These are phyloP conservation scores for Plecotus auritus DNA, from an alignment of 2,113 vertebrate genomes.

Conservation along the genomic window DNA sequence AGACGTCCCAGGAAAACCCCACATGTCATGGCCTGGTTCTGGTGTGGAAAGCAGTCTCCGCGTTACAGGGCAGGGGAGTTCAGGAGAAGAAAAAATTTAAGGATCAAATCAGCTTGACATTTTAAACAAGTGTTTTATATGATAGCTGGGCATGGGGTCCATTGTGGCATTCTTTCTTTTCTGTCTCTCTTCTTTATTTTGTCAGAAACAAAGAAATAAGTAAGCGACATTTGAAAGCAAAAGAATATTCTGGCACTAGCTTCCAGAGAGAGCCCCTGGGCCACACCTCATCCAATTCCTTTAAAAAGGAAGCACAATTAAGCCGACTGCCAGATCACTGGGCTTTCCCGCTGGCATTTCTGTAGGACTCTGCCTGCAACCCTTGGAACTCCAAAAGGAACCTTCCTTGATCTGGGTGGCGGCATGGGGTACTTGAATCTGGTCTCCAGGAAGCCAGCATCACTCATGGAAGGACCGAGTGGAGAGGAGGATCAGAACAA, in stretches of 20 bases:
- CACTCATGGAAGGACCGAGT: fast-evolving
- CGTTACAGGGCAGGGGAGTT: not conserved
- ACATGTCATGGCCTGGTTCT: not conserved
- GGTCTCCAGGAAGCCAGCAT: not conserved
- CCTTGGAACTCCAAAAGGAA: not conserved
- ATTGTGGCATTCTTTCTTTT: not conserved
- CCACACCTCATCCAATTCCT: not conserved
- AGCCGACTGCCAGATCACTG: not conserved
- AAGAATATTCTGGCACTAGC: not conserved
- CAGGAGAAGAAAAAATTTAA: not conserved
- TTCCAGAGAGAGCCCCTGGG: not conserved
- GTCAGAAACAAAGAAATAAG: not conserved
- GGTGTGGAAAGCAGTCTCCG: not conserved
- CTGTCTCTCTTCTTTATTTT: not conserved
- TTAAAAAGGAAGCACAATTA: not conserved
- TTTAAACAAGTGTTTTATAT: not conserved
- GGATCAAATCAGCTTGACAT: not conserved
- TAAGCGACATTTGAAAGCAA: not conserved
- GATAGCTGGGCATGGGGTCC: not conserved
- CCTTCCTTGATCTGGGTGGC: not conserved
- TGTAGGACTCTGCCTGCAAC: not conserved
- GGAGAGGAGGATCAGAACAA: not conserved
- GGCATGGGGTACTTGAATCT: not conserved
- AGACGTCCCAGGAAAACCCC: not conserved
- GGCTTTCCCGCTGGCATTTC: not conserved